phyloP scores from a whole-genome alignment of 2,113 vertebrate genomes.

The Sander lucioperca region DNA sequence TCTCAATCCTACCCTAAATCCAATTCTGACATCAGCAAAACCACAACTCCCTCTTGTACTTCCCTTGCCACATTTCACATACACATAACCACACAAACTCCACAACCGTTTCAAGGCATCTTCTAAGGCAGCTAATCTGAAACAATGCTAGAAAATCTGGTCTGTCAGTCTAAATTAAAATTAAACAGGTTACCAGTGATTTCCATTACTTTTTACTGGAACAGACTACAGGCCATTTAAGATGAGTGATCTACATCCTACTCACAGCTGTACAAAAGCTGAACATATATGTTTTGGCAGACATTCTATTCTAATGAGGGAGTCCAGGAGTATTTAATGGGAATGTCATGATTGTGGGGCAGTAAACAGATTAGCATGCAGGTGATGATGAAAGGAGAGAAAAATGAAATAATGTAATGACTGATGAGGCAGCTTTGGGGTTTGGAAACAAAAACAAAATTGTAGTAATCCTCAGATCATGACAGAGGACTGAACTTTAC shows the following conservation, averaged over 20 bases:
- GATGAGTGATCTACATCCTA: conserved; percentile 8
- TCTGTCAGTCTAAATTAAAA: conserved; percentile 39
- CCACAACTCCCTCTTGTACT: conserved; percentile 12
- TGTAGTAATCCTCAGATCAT: conserved; percentile 2
- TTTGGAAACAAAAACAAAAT: conserved; percentile 28
- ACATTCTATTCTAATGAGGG: not conserved
- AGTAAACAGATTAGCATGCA: conserved; percentile 3
- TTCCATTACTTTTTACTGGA: conserved; percentile 3
- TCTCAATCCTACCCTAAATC: conserved; percentile 22
- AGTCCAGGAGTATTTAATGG: not conserved
- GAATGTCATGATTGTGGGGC: not conserved
- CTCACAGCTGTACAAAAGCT: conserved; percentile 19
- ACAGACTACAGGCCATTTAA: not conserved
- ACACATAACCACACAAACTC: conserved; percentile 50
- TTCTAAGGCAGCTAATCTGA: conserved; percentile 41
- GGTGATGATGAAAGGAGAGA: not conserved
- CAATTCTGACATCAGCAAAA: conserved; percentile 11
- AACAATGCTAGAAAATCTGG: conserved; percentile 33
- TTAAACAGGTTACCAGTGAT: conserved; percentile 1
- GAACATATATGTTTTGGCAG: not conserved
- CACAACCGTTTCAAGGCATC: conserved; percentile 42
- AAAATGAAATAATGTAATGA: not conserved
- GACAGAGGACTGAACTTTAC: conserved; percentile 55
- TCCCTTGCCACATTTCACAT: conserved; percentile 56
- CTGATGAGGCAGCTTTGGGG: conserved; percentile 26